Evolutionary conservation across 2,113 vertebrate genomes (phyloP), one percentile per base, ranked within the genome.

Genomic region (Barbus barbus): DNA sequence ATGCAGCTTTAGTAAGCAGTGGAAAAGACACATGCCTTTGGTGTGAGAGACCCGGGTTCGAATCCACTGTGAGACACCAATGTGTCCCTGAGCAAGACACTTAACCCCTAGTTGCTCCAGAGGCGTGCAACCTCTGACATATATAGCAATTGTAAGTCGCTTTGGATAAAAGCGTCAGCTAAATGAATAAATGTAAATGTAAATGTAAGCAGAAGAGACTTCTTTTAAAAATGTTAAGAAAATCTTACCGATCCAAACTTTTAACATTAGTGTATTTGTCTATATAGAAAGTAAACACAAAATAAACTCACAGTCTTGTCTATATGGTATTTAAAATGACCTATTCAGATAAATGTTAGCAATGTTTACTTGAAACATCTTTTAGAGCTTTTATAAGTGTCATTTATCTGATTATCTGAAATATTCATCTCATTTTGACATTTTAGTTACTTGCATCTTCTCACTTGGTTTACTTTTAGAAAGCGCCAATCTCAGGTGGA

Each of bases 321-420:
- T 58, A 14, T 22, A 13, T 51, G 46, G 74, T 53, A 76, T 53
- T 76, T 76, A 77, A 56, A 78, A 58, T 78, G 31, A 58, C 75
- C 58, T 78, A n/a, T 78, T 31, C n/a, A 58, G 5, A n/a, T 22
- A 33, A 78, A 78, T 6, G 44, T 20, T 48, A 5, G 24, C 5
- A 48, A 28, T 75, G 16, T 16, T 51, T 28, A 51, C 44, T 46
- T 28, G 31, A 44, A 41, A 11, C 46, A 11, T 51, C 31, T 46
- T 11, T 56, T 33, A 36, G 4, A 36, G 20, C 16, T 33, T 16
- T 13, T 48, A 53, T 36, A 56, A 20, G 18, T 78, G 44, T 31
- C 3, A 75, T 48, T 75, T 75, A 51, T 75, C 73, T 75, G n/a
- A 31, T 78, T 8, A 36, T 78, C 51, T 33, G 20, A 78, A 31